Conservation (phyloP, 1,140 invertebrate genomes). For the Adoxophyes honmai region DNA sequence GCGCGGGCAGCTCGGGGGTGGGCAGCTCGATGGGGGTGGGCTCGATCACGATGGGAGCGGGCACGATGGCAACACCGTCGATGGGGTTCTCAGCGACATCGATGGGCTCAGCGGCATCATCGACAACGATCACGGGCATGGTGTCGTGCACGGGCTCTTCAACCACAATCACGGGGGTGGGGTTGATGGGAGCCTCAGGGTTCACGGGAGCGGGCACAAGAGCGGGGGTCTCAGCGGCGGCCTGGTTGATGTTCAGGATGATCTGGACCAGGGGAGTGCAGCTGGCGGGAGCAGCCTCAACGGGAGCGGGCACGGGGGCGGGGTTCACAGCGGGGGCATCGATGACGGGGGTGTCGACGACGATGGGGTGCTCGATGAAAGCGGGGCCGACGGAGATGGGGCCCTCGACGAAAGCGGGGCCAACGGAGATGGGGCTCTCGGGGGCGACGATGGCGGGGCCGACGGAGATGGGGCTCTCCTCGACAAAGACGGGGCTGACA, state of each 20-base stretch:
- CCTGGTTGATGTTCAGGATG: conserved; percentile 29
- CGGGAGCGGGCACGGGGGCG: not conserved
- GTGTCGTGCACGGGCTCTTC: conserved; percentile 16
- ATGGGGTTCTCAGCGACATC: not conserved
- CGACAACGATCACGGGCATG: not conserved
- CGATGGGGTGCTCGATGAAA: not conserved
- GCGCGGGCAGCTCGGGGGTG: not conserved
- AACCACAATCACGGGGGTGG: conserved; percentile 3
- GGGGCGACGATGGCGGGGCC: too few species aligned
- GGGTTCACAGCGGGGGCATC: not conserved
- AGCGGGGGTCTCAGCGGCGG: conserved; percentile 3
- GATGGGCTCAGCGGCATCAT: not conserved
- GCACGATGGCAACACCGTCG: not conserved
- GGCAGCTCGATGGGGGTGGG: not conserved
- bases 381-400: not conserved
- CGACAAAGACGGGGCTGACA: not conserved
- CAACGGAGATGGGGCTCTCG: not conserved
- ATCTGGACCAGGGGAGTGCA: conserved; percentile 27
- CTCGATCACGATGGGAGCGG: not conserved
- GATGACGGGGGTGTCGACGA: conserved; percentile 3
- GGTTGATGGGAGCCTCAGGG: conserved; percentile 11
- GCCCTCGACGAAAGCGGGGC: conserved; percentile 3
- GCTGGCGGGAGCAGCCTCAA: too few species aligned
- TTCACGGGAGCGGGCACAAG: conserved; percentile 8
- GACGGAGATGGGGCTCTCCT: not conserved